Conservation (phyloP, 2,888 invertebrate genomes). For the Rhagophthalmus giganteus region DNA sequence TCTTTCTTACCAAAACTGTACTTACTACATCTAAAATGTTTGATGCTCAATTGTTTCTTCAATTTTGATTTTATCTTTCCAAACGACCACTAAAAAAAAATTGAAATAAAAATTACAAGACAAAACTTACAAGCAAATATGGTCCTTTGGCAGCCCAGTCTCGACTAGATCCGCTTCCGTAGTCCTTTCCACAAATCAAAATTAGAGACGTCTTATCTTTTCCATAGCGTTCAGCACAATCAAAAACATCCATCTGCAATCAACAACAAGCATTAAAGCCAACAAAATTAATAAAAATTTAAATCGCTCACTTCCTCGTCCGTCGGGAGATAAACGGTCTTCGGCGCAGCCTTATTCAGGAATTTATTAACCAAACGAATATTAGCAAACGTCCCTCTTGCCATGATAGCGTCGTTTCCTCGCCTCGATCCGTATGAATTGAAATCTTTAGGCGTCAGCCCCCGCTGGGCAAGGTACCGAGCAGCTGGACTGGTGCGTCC, state of each 20-base stretch:
- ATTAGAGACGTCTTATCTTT: conserved; percentile 77
- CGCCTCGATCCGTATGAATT: conserved; percentile 98
- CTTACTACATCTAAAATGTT: not conserved
- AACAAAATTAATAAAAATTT: conserved; percentile 15
- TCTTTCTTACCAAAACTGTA: too few species aligned
- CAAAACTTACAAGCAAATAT: conserved; percentile 72
- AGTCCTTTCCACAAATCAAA: conserved; percentile 93
- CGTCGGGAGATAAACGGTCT: conserved; percentile 84
- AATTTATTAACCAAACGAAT: conserved; percentile 94
- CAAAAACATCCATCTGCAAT: conserved; percentile 85
- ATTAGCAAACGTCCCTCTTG: conserved; percentile 97
- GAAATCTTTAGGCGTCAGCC: conserved; percentile 89
- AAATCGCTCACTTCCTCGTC: conserved; percentile 69
- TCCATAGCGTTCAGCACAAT: conserved; percentile 88
- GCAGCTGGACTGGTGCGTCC: conserved; percentile 93
- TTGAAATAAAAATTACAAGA: conserved; percentile 1
- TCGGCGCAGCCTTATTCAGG: conserved; percentile 76
- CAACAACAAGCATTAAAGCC: conserved; percentile 24
- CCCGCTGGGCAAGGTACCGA: conserved; percentile 71
- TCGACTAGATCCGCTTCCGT: conserved; percentile 95
- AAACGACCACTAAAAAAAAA: too few species aligned
- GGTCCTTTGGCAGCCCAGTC: conserved; percentile 99
- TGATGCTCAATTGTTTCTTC: too few species aligned
- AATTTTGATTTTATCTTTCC: too few species aligned
- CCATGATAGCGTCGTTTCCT: conserved; percentile 97